A percentile compares a stretch with the other conserved stretches of the same genome.
Conservation (phyloP, 2,888 invertebrate genomes). For the Camponotus fellah region DNA sequence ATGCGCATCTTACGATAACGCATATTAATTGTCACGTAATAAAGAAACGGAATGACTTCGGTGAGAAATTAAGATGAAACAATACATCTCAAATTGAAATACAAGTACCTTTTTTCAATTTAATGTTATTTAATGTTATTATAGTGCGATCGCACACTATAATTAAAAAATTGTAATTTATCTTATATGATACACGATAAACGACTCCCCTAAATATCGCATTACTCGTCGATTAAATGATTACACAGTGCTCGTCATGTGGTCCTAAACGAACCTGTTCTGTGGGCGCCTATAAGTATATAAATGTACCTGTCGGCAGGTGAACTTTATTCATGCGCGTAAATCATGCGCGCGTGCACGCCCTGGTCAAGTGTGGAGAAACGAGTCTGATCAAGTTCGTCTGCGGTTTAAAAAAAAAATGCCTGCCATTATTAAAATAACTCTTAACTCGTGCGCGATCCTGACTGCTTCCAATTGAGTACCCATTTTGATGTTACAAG, state of each 20-base stretch:
- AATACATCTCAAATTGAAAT: background rate
- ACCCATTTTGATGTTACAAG: background rate
- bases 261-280: conserved; percentile 28
- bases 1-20: conserved; percentile 3
- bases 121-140: background rate
- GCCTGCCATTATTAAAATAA: conserved; percentile 35
- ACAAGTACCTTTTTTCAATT: background rate
- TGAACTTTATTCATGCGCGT: conserved; percentile 76
- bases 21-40: background rate
- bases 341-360: conserved; percentile 72
- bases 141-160: background rate
- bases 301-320: conserved; percentile 64
- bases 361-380: conserved; percentile 52
- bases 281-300: background rate
- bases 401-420: conserved; percentile 60
- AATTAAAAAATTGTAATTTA: background rate
- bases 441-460: conserved; percentile 4
- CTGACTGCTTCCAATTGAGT: conserved; percentile 15
- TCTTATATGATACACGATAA: background rate
- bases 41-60: background rate
- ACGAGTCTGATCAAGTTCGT: conserved; percentile 68
- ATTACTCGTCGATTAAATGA: conserved; percentile 14
- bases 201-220: background rate
- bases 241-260: background rate
- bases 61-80: background rate